These are phyloP conservation scores for Myodes glareolus DNA, from an alignment of 2,113 vertebrate species.

Conservation along the genomic window DNA sequence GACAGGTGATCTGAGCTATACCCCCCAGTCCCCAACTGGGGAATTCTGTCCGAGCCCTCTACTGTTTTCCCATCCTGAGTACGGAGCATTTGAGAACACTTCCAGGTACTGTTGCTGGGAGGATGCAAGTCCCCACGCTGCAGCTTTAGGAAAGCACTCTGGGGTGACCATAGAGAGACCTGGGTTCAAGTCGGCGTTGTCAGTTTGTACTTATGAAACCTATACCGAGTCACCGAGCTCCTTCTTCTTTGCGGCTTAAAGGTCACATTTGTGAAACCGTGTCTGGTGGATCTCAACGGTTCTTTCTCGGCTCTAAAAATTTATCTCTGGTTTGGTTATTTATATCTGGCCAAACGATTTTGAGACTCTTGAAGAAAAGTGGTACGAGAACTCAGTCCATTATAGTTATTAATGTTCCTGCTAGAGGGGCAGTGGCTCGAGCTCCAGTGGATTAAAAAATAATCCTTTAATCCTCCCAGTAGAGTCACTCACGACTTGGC, in stretches of 20 bases:
- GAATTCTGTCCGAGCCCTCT: not conserved
- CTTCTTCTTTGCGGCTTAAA: not conserved
- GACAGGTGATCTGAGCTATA: not conserved
- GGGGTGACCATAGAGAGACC: not conserved
- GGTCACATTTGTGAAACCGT: conserved; percentile 6
- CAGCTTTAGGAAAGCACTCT: not conserved
- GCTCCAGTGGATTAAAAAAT: conserved; percentile 77
- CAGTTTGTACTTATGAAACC: not conserved
- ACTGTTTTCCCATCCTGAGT: not conserved
- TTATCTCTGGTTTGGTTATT: conserved; percentile 52
- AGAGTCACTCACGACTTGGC: conserved; percentile 55
- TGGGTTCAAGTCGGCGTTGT: not conserved
- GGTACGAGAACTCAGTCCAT: conserved; percentile 66
- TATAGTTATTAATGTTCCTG: conserved; percentile 73
- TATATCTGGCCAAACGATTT: conserved; percentile 57
- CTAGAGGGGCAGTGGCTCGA: conserved; percentile 48
- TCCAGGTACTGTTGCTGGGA: too few species aligned
- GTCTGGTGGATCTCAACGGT: conserved; percentile 17
- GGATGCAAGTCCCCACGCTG: not conserved
- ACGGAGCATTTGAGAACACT: not conserved
- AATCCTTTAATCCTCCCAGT: conserved; percentile 80
- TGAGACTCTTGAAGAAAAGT: conserved; percentile 68
- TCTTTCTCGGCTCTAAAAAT: conserved; percentile 54
- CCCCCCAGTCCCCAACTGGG: not conserved
- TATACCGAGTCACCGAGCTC: not conserved